A percentile compares a stretch with the other conserved stretches of the same genome.
phyloP scores from a whole-genome alignment of 2,797 vertebrate species.

The Pipistrellus kuhlii region DNA sequence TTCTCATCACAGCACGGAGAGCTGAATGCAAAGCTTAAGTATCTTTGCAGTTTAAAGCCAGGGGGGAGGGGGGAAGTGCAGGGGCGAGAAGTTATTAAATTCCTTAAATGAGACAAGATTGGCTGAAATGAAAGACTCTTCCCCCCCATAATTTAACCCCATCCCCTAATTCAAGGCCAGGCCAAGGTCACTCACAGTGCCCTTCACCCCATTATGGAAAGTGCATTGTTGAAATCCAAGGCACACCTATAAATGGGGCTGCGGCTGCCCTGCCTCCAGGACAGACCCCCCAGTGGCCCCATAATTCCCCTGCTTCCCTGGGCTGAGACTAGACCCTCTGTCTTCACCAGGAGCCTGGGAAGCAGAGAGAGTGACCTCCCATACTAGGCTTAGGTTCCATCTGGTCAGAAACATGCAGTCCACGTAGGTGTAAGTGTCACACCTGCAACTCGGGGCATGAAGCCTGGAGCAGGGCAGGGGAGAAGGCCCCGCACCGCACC shows the following conservation, averaged over 20 bases:
- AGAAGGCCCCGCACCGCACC: background rate
- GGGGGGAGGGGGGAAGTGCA: too few relatives aligned
- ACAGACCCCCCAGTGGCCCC: background rate
- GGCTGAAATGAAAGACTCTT: background rate
- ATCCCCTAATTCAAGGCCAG: background rate
- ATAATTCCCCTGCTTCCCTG: background rate
- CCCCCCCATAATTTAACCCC: background rate
- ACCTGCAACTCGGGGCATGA: background rate
- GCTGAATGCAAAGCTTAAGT: background rate
- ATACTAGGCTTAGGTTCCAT: background rate
- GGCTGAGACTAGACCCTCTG: background rate
- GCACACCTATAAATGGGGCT: background rate
- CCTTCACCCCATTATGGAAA: background rate
- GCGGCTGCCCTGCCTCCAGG: background rate
- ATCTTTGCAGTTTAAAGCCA: background rate
- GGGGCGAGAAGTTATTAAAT: background rate
- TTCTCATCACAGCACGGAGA: background rate
- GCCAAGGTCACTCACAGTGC: background rate
- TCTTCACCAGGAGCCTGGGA: background rate
- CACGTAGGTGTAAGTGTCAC: background rate
- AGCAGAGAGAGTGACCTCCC: too few relatives aligned
- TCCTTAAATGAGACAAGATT: background rate
- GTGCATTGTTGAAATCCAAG: background rate
- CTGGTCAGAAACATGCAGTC: background rate
- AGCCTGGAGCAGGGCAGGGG: background rate